Evolutionary conservation across 2,797 vertebrate species (phyloP).

Genomic region (Pitangus sulphuratus): DNA sequence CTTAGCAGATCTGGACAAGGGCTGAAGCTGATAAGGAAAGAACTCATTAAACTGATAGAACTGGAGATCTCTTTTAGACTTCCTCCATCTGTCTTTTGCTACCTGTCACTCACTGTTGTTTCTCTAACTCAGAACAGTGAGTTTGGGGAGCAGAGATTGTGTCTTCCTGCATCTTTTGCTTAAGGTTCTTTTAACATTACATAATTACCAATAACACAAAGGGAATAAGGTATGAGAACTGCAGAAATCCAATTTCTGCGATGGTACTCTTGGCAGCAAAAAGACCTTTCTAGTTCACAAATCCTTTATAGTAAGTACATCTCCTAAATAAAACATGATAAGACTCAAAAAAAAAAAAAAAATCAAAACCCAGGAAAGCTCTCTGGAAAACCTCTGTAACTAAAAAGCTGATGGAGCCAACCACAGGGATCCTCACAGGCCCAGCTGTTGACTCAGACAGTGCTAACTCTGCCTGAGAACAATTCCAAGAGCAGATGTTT

Average conservation of each 20-base stretch:
- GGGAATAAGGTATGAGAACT: neutral
- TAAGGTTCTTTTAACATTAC: neutral
- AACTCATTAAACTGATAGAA: conserved; percentile 31
- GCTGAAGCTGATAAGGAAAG: conserved; percentile 24
- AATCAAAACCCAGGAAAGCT: neutral
- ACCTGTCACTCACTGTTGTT: neutral
- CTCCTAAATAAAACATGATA: conserved; percentile 21
- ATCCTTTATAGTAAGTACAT: neutral
- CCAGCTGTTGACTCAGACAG: neutral
- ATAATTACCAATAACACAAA: neutral
- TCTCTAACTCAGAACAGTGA: neutral
- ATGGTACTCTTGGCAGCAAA: neutral
- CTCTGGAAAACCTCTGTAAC: neutral
- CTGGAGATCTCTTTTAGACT: neutral
- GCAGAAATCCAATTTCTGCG: neutral
- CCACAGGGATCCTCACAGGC: neutral
- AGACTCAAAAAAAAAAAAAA: neutral
- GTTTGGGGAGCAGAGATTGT: neutral
- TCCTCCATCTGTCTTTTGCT: neutral
- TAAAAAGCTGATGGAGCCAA: neutral
- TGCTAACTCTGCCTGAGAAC: neutral
- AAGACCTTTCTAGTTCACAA: neutral
- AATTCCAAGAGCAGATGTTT: neutral
- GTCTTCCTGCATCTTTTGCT: neutral
- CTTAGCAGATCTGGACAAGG: conserved; percentile 25